Base-by-base conservation (phyloP, 2,888 invertebrate genomes). In the Alviniconcha strummeri region DNA sequence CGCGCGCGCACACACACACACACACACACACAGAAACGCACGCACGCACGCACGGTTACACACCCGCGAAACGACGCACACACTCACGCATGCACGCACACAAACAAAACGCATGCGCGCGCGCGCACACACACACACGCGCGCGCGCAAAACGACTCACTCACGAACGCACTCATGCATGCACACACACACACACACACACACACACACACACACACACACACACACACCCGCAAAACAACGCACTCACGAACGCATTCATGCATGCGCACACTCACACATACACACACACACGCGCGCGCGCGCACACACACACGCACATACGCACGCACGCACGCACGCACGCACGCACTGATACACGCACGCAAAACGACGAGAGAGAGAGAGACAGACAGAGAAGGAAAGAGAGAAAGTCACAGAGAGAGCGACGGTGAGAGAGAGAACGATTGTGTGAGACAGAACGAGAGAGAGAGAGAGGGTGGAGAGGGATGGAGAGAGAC, bases 381-480 rank as follows among this genome's bases (percentile, higher is more conserved):
- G n/a, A n/a, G n/a, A 55, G 71, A 55, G 72, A 81, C 19, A 55
- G 81, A 81, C 71, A 81, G 81, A 72, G 71, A 81, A 56, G 17
- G 8, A 60, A 7, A 60, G 60, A 60, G 8, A 9, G 60, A 60
- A 7, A 60, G 60, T 9, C 13, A 60, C 60, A 60, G 60, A 60
- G 13, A 60, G 72, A 81, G 81, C n/a, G 72, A 81, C n/a, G 36
- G 71, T 71, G 72, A 81, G 72, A 72, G 56, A 71, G 71, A 56
- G 69, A 69, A n/a, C 54, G 36, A 71, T 36, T n/a, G 55, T 55
- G 54, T 54, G 72, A 54, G 56, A 80, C 52, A 80, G 71, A 80
- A 69, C 36, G 69, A 80, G 71, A 80, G 69, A 69, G 71, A 69
- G 80, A 69, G 80, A 80, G 80, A 80, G 52, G 9, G 36, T n/a